These are phyloP conservation scores for Steatocranus sp. DNA, from an alignment of 2,797 vertebrate species.

Conservation along the genomic window DNA sequence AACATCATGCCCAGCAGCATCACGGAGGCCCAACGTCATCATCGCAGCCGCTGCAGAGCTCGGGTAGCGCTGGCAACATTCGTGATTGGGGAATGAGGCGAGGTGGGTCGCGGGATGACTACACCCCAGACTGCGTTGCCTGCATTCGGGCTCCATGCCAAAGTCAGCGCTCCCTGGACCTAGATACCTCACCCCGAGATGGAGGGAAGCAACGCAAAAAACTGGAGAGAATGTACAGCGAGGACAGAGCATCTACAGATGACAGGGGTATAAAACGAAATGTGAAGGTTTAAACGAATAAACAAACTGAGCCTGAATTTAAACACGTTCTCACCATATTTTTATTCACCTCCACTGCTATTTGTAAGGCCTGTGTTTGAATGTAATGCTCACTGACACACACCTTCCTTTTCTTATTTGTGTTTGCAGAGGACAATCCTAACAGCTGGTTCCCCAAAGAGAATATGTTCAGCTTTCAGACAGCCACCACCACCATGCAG, in stretches of 20 bases:
- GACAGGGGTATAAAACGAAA: constrained; percentile 47
- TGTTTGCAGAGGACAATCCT: constrained; percentile 81
- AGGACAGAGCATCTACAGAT: constrained; percentile 81
- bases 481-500: constrained; percentile 97
- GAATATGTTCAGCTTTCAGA: constrained; percentile 95
- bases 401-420: constrained; percentile 16
- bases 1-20: constrained; percentile 60
- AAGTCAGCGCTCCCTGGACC: constrained; percentile 83
- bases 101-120: constrained; percentile 84
- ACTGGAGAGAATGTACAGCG: constrained; percentile 93
- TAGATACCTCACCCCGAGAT: constrained; percentile 77
- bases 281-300: neutral
- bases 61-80: constrained; percentile 76
- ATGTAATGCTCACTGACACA: neutral
- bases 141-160: constrained; percentile 70
- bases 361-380: neutral
- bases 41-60: constrained; percentile 77
- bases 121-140: constrained; percentile 74
- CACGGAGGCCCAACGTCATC: constrained; percentile 32
- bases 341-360: neutral
- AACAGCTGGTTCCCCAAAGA: constrained; percentile 96
- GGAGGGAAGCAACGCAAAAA: constrained; percentile 78
- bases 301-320: neutral
- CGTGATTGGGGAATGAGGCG: constrained; percentile 79
- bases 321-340: neutral